Base-by-base conservation (phyloP, 2,113 vertebrate species). In the Caloenas nicobarica region DNA sequence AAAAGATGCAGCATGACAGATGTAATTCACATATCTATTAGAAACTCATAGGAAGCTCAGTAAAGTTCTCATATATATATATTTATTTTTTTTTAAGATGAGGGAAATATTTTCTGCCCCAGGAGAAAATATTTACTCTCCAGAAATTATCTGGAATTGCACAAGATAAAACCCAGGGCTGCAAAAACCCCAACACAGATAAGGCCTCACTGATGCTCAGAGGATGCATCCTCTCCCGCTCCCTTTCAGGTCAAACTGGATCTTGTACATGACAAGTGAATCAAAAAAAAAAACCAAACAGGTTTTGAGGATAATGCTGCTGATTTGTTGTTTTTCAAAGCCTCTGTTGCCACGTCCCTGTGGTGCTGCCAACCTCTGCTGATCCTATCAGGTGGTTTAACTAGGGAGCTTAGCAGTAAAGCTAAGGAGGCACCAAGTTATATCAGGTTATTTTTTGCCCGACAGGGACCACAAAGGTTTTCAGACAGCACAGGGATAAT, bases 301-400 rank as follows among this genome's bases (percentile, higher is more conserved):
- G n/a, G 78, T 89, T 88, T 89, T 61, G 53, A 36, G 78, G 68
- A 57, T 31, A 44, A 64, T 3, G 64, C n/a, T 72, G 80, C 79
- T 79, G 68, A 77, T 51, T 73, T 61, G 21, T 6, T 91, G 74
- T 77, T 84, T 88, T 80, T 46, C 40, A 44, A 84, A 21, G 42
- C 34, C 77, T 69, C 44, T 71, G 71, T 68, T 76, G 38, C 19
- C 15, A 2, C 64, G 84, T 11, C 42, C 61, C 65, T 13, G 56
- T 0, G 2, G 72, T 71, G 56, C 91, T 87, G 68, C 64, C 88
- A 86, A 87, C 91, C 78, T 89, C 89, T 66, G 42, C 40, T 96
- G 94, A 96, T 93, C 94, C 79, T 93, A 91, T 90, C 93, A 95
- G 93, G 82, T 90, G 95, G 76, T 94, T 96, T 90, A 94, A 88